Conservation (phyloP, 1,140 invertebrate genomes). For the Medauroidea extradentata region DNA sequence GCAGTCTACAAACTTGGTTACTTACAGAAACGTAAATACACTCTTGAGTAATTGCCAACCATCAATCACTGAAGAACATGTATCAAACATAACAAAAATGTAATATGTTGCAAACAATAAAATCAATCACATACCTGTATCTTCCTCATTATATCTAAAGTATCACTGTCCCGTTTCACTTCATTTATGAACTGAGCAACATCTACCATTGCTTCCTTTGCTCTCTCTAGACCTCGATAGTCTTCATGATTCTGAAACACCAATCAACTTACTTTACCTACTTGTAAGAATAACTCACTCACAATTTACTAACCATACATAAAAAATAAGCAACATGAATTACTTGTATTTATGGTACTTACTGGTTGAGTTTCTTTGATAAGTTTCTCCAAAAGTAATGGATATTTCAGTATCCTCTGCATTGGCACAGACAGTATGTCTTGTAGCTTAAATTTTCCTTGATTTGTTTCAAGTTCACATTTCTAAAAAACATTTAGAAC, state of each 20-base stretch:
- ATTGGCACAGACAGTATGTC: slow-evolving; percentile 96
- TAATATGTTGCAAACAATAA: neutral
- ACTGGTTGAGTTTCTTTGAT: slow-evolving; percentile 84
- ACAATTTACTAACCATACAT: no score
- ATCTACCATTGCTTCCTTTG: slow-evolving; percentile 96
- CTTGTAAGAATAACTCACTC: no score
- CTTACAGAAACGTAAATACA: neutral
- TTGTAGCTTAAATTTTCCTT: slow-evolving; percentile 89
- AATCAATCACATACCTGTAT: slow-evolving; percentile 57
- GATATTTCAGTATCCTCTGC: slow-evolving; percentile 97
- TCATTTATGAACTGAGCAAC: slow-evolving; percentile 97
- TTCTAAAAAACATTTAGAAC: slow-evolving; percentile 59
- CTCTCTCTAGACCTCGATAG: slow-evolving; percentile 72
- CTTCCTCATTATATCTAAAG: slow-evolving; percentile 83
- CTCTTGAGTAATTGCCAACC: neutral
- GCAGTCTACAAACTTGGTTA: no score
- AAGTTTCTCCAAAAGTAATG: slow-evolving; percentile 86
- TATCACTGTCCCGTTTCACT: slow-evolving; percentile 95
- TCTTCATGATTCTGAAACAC: slow-evolving; percentile 68
- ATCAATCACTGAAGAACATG: neutral
- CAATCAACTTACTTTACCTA: slow-evolving; percentile 57
- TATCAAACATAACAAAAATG: no score
- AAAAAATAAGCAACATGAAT: no score
- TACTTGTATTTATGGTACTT: no score
- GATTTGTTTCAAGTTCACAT: slow-evolving; percentile 89